Evolutionary conservation across 1,140 invertebrate species (phyloP).

Genomic region (Zaprionus camerounensis): DNA sequence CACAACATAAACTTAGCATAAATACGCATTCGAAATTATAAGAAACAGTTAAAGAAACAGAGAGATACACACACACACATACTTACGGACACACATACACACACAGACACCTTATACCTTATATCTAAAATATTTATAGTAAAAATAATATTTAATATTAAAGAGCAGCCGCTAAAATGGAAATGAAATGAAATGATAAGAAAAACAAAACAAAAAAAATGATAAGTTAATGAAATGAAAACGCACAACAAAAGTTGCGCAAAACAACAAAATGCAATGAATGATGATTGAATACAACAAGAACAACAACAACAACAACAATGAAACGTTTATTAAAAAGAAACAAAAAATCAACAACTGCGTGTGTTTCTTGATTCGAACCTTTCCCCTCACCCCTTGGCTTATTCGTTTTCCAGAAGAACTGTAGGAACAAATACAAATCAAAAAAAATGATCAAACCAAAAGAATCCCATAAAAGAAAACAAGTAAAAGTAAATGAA

Average conservation of each 20-base stretch:
- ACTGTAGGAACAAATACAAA: constrained; percentile 14
- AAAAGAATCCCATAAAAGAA: background rate
- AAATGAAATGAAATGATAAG: constrained; percentile 55
- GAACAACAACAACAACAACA: constrained; percentile 40
- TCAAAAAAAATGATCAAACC: background rate
- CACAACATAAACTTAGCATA: constrained; percentile 46
- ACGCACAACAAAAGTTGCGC: constrained; percentile 47
- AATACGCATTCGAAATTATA: constrained; percentile 23
- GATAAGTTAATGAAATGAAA: constrained; percentile 19
- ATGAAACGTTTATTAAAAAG: constrained; percentile 77
- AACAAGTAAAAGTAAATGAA: background rate
- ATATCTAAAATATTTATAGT: constrained; percentile 74
- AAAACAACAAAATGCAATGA: constrained; percentile 60
- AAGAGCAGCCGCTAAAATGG: constrained; percentile 23
- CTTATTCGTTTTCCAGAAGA: constrained; percentile 36
- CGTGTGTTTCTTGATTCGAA: constrained; percentile 60
- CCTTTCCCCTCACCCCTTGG: constrained; percentile 22
- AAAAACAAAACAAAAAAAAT: constrained; percentile 46
- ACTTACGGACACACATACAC: constrained; percentile 32
- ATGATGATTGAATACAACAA: constrained; percentile 64
- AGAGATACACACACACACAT: constrained; percentile 36
- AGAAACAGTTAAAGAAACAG: constrained; percentile 8
- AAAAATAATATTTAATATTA: constrained; percentile 81
- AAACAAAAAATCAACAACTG: constrained; percentile 49
- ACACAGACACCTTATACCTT: constrained; percentile 52